Base-by-base conservation (phyloP, 92 coral and sea anemone genomes). In the Bergia sp. region DNA sequence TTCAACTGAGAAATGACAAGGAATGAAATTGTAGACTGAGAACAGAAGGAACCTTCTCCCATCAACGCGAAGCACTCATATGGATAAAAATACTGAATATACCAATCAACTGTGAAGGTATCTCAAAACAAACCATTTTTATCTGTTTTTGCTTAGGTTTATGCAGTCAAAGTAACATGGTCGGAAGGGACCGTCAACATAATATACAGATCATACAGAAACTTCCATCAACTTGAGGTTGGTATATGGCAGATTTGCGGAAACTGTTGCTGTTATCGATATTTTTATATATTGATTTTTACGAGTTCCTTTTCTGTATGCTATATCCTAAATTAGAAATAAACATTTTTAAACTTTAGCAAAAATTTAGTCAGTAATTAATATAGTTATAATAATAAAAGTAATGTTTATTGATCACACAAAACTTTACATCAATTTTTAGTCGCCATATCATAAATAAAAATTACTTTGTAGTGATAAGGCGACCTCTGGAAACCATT, bases 141-240 rank as follows among this genome's bases (percentile, higher is more conserved):
- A 12, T 1, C 3, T 12, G 37, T 23, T n/a, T 85, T 87, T 41
- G 15, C 40, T 1, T 87, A 94, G 96, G 92, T 94, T n/a, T 94
- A 84, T 73, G 93, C 93, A 43, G 86, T 91, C 41, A 90, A 92
- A 71, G 94, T 90, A 9, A 92, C 93, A 11, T 94, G 96, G 96
- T 92, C 96, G 0, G 96, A 94, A 89, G 96, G 96, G 1, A 93
- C 93, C 0, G 95, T 94, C 1, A 94, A 94, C 72, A 85, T 94
- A 42, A 91, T 94, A 7, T 94, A 93, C 40, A 79, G 96, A 74
- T 82, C 93, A 61, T 94, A 94, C 80, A 91, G 87, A 57, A 90
- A 92, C 61, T 94, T 94, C 42, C 43, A 66, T 23, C 89, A 90
- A 21, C 79, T 94, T 47, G 91, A 90, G 95, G 96, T 94, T 61